Conservation (phyloP, 2,797 vertebrate genomes). For the Hydrocynus forskahlii region DNA sequence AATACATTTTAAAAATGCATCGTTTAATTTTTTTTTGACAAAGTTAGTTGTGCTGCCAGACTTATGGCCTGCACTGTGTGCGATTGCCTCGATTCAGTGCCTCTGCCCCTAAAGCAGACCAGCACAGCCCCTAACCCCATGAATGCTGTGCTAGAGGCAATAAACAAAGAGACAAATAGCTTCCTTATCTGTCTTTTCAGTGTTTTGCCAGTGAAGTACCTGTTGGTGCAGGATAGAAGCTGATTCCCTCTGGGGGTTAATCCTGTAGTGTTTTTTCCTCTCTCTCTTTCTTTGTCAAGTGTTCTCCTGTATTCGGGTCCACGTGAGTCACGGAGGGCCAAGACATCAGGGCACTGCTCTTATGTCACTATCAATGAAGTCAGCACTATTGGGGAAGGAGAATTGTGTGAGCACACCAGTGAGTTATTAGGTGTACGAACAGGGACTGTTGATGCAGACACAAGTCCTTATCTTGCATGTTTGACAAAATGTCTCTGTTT, state of each 20-base stretch:
- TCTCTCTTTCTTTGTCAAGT: neutral
- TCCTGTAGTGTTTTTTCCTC: neutral
- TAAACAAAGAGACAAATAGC: neutral
- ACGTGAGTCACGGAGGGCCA: neutral
- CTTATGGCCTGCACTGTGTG: no score
- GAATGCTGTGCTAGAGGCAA: neutral
- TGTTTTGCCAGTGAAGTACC: neutral
- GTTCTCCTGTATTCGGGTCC: slow-evolving; percentile 4
- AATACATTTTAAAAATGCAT: no score
- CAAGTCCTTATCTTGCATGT: neutral
- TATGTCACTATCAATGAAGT: neutral
- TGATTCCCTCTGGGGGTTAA: neutral
- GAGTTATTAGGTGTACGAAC: neutral
- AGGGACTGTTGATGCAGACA: neutral
- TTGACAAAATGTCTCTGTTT: no score
- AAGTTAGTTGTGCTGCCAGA: no score
- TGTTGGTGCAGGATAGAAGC: neutral
- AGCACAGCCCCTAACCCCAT: no score
- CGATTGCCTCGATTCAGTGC: no score
- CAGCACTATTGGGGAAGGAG: neutral
- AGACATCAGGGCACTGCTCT: neutral
- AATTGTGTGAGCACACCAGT: neutral
- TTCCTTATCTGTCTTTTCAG: neutral
- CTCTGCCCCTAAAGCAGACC: no score
- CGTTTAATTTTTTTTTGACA: no score